These are phyloP conservation scores for Hippocampus abdominalis DNA, from an alignment of 2,113 vertebrate genomes.

Conservation along the genomic window DNA sequence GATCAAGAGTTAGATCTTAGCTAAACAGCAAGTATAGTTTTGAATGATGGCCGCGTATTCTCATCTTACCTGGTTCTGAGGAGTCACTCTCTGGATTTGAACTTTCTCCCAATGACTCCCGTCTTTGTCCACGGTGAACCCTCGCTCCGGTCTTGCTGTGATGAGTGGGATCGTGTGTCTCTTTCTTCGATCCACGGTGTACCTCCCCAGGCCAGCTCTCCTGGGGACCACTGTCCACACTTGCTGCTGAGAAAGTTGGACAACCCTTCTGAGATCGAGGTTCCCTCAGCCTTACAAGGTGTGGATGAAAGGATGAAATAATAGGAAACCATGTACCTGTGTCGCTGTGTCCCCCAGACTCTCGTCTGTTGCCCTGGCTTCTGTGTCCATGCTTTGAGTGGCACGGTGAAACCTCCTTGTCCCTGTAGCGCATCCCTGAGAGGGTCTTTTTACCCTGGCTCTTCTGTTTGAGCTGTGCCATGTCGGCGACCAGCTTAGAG, in stretches of 20 bases:
- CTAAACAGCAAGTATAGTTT: neutral
- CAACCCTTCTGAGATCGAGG: constrained; percentile 12
- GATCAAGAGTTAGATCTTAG: neutral
- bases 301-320: neutral
- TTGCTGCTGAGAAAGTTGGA: constrained; percentile 58
- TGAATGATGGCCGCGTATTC: neutral
- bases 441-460: constrained; percentile 76
- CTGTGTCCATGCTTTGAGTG: constrained; percentile 77
- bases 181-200: constrained; percentile 52
- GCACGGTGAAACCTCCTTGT: constrained; percentile 72
- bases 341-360: constrained; percentile 72
- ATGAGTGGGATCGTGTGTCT: constrained; percentile 36
- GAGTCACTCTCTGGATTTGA: constrained; percentile 66
- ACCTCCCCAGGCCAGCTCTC: constrained; percentile 58
- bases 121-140: constrained; percentile 40
- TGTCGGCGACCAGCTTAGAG: constrained; percentile 68
- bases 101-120: constrained; percentile 55
- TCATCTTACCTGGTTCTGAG: constrained; percentile 67
- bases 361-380: constrained; percentile 64
- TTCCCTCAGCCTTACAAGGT: constrained; percentile 4
- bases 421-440: constrained; percentile 71
- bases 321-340: constrained; percentile 60
- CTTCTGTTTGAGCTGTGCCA: constrained; percentile 83
- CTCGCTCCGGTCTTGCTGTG: constrained; percentile 46
- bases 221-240: constrained; percentile 68